Conservation (phyloP, 1,140 invertebrate species). For the Neelides sp. region DNA sequence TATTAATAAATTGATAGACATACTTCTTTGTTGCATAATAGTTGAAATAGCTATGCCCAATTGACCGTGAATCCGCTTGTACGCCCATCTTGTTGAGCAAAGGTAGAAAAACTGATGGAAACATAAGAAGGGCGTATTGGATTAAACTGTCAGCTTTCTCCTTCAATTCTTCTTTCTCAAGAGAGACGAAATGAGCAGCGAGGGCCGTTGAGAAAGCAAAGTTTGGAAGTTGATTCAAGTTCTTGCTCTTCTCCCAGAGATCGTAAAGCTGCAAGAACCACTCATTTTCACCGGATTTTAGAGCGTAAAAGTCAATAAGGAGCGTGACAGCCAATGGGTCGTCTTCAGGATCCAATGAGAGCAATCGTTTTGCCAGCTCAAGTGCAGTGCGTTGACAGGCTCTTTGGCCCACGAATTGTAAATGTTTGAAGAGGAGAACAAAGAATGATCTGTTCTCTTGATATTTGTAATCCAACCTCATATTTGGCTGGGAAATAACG, state of each 20-base stretch:
- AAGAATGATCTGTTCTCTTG: conserved; percentile 77
- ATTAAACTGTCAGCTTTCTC: conserved; percentile 48
- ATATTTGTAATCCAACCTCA: conserved; percentile 62
- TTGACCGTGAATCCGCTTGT: conserved; percentile 51
- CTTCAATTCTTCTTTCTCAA: conserved; percentile 14
- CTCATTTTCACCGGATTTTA: conserved; percentile 64
- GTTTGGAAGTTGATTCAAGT: conserved; percentile 71
- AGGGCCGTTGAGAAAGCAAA: conserved; percentile 73
- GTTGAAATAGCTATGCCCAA: conserved; percentile 40
- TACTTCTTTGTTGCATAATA: no score
- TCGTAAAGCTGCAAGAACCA: conserved; percentile 61
- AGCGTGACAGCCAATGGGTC: conserved; percentile 73
- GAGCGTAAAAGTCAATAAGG: conserved; percentile 74
- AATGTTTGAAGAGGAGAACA: conserved; percentile 71
- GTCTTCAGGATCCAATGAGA: conserved; percentile 64
- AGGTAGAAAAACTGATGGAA: conserved; percentile 59
- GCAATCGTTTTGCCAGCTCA: conserved; percentile 60
- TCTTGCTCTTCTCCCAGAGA: conserved; percentile 51
- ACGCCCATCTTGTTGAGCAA: conserved; percentile 66
- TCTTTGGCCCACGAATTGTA: conserved; percentile 62
- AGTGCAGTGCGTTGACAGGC: conserved; percentile 68
- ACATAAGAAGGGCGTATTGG: conserved; percentile 68
- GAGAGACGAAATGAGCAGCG: conserved; percentile 49
- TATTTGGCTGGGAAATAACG: conserved; percentile 58
- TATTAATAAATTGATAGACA: no score